Evolutionary conservation across 2,888 invertebrate species (phyloP), one percentile per base, ranked within the genome.

Genomic region (Noctuana brunneofusca): DNA sequence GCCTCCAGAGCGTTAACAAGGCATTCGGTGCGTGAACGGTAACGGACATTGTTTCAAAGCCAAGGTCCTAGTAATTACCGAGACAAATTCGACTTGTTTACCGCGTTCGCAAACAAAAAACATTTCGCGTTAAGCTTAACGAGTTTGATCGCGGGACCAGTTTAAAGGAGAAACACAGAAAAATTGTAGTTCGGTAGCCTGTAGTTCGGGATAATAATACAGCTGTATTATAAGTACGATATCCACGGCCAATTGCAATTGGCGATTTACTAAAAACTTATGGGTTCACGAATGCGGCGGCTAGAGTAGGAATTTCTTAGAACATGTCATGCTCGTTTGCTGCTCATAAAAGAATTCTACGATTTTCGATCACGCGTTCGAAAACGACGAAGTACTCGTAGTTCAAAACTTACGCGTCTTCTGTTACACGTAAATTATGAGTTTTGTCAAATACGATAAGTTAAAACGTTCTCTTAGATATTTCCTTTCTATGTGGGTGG

Each of bases 81-180:
- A 69, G 66, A 70, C 68, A 70, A 72, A 73, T 70, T 68, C 64
- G 58, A 58, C 63, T 60, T 68, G 64, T 69, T 68, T 65, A 65
- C 64, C 62, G 58, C 69, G 63, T 46, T 35, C 58, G 53, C 32
- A 56, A 62, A 65, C 38, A 38, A 14, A 38, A 38, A 38, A 38
- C 38, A 0, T 5, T 14, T 14, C 5, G 38, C 14, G n/a, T 9
- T 38, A 9, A 38, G 14, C 38, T 38, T 38, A 38, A 38, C 38
- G 14, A 38, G 14, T 14, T n/a, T 6, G 38, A 38, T 14, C 14
- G 14, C 14, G 6, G 14, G 4, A 11, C 14, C 4, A 14, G 38
- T 14, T 6, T 5, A 38, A 38, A 14, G 6, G 14, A 1, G 35
- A 38, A 14, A 14, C 38, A 14, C 6, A 14, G 38, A 38, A 14